Evolutionary conservation across 1,140 invertebrate genomes (phyloP).

Genomic region (Sitophilus oryzae): DNA sequence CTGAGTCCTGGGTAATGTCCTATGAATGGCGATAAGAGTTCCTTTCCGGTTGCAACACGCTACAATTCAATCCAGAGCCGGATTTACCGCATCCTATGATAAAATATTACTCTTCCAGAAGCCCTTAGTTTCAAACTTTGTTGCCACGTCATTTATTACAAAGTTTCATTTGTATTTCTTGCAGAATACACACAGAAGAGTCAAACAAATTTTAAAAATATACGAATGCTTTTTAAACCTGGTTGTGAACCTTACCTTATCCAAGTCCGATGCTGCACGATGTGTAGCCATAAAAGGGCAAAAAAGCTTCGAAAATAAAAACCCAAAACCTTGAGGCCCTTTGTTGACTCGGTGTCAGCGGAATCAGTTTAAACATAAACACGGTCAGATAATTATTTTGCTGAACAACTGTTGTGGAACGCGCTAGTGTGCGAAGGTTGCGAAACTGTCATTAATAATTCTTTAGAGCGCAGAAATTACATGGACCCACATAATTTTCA

Average conservation of each 20-base stretch:
- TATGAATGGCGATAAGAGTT: constrained; percentile 41
- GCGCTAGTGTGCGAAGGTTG: neutral
- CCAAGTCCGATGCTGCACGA: too few species aligned
- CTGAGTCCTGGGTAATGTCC: constrained; percentile 40
- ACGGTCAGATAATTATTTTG: neutral
- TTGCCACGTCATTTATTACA: too few species aligned
- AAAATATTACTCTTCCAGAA: too few species aligned
- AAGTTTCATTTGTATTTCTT: too few species aligned
- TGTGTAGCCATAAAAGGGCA: too few species aligned
- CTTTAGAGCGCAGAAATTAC: neutral
- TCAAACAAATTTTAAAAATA: too few species aligned
- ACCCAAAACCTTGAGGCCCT: neutral
- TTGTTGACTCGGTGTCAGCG: neutral
- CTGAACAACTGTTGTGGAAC: neutral
- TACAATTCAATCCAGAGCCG: constrained; percentile 11
- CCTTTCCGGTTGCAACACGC: constrained; percentile 31
- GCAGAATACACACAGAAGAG: too few species aligned
- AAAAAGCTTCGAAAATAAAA: neutral
- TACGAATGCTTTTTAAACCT: too few species aligned
- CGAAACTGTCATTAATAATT: neutral
- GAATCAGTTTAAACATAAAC: neutral
- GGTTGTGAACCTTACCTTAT: too few species aligned
- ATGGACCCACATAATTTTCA: neutral
- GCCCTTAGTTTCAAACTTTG: too few species aligned
- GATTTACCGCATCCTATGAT: too few species aligned